Evolutionary conservation across 2,113 vertebrate genomes (phyloP).

Genomic region (Desmodus rotundus): DNA sequence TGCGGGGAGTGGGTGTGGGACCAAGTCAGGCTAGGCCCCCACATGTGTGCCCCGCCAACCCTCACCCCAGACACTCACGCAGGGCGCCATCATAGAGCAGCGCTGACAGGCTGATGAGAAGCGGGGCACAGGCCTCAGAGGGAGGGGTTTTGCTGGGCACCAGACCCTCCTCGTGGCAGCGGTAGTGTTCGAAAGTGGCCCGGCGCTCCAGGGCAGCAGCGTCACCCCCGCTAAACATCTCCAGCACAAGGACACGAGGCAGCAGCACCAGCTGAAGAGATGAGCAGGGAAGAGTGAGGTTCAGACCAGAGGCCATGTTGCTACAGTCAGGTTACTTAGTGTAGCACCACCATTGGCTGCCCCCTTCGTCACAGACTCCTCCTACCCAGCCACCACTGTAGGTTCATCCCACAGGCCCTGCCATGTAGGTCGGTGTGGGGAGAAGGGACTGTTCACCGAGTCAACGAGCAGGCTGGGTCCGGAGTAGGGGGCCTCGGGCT

Average conservation of each 20-base stretch:
- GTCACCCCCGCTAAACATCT: slow-evolving; percentile 93
- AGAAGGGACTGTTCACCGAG: slow-evolving; percentile 86
- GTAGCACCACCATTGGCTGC: neutral
- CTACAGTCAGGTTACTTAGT: neutral
- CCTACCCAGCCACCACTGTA: neutral
- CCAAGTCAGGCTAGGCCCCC: neutral
- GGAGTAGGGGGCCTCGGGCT: slow-evolving; percentile 76
- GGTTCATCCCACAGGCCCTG: neutral
- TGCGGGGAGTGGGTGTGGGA: slow-evolving; percentile 59
- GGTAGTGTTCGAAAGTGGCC: slow-evolving; percentile 90
- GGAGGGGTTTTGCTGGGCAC: slow-evolving; percentile 76
- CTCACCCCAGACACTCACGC: slow-evolving; percentile 80
- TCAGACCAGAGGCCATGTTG: neutral
- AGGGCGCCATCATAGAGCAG: slow-evolving; percentile 90
- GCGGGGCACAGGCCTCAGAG: slow-evolving; percentile 87
- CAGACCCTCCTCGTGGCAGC: slow-evolving; percentile 87
- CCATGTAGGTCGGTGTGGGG: neutral
- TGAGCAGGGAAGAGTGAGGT: neutral
- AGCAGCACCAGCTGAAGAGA: slow-evolving; percentile 86
- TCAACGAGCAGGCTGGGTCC: slow-evolving; percentile 87
- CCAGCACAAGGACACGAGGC: slow-evolving; percentile 89
- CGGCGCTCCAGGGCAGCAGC: slow-evolving; percentile 82
- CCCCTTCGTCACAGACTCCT: neutral
- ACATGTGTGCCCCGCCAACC: rapidly evolving
- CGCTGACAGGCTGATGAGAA: slow-evolving; percentile 91